Base-by-base conservation (phyloP, 2,888 invertebrate species). In the Erannis defoliaria region DNA sequence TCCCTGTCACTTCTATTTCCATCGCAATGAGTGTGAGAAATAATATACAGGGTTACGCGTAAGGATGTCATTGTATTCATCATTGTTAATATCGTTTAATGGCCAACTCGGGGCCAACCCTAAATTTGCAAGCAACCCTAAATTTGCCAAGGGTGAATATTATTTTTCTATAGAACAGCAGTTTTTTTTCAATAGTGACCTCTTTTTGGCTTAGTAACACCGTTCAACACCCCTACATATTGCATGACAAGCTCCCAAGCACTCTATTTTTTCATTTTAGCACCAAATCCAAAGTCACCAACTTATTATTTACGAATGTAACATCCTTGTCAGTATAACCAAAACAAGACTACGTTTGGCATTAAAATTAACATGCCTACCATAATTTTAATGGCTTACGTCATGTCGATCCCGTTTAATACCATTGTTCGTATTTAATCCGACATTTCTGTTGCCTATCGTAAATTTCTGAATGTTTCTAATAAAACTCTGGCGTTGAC, bases 341-440 rank as follows among this genome's bases (percentile, higher is more conserved):
- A 73, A 74, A 72, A 72, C 73, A 73, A 65, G 67, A 66, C 62
- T 75, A 71, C 71, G 66, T 69, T 57, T 70, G 54, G 60, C 73
- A 81, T 82, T 68, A 81, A 82, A 82, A 78, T 82, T 77, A 77
- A 78, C 77, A 73, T 60, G 12, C 12, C 46, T 31, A 66, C 75
- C 82, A 71, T 85, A 74, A 84, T 80, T 76, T 71, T 69, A 72
- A 77, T 77, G 68, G 64, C 67, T 78, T 71, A 74, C 79, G 77
- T 82, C 81, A 81, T 66, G 55, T 53, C 37, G 54, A 73, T 75
- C 75, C 70, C 60, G 66, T 74, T 76, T 50, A 55, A 35, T 49
- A 74, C 74, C 71, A 75, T 71, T 72, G 73, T 71, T 55, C 63
- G 59, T 76, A 78, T 79, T 77, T 70, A 69, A 70, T 71, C 71